Conservation (phyloP, 2,888 invertebrate species). For the Dendrolimus pini region DNA sequence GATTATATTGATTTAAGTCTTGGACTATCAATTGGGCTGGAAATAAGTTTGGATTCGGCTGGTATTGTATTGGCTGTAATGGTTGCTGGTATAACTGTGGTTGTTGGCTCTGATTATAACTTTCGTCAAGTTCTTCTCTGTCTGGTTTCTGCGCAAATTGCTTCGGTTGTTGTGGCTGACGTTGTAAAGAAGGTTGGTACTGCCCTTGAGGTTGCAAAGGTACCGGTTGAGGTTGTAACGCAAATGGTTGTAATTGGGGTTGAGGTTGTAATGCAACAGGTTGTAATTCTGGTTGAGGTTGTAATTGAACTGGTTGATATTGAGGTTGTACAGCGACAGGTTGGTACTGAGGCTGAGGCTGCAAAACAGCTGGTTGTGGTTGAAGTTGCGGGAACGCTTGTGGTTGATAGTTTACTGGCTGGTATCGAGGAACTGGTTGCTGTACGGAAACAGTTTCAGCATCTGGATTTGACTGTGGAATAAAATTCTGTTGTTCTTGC, state of each 20-base stretch:
- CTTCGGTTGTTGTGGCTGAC: constrained; percentile 11
- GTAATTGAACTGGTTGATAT: constrained; percentile 7
- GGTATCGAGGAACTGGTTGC: constrained; percentile 21
- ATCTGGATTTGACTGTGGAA: constrained; percentile 17
- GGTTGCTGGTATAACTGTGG: constrained; percentile 15
- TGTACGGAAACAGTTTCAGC: constrained; percentile 13
- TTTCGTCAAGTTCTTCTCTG: constrained; percentile 6
- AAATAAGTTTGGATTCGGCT: constrained; percentile 12
- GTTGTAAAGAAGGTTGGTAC: constrained; percentile 10
- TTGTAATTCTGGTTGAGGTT: constrained; percentile 6
- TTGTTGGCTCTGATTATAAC: constrained; percentile 3
- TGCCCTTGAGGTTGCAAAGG: constrained; percentile 12
- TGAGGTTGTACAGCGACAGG: constrained; percentile 10
- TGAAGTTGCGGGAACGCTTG: constrained; percentile 28
- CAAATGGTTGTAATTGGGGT: constrained; percentile 11
- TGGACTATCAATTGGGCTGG: constrained; percentile 12
- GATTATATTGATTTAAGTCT: constrained; percentile 13
- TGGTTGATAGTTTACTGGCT: constrained; percentile 20
- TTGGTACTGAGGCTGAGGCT: constrained; percentile 21
- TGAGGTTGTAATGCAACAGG: constrained; percentile 12
- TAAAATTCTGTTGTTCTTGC: constrained; percentile 1
- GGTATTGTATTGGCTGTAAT: constrained; percentile 11
- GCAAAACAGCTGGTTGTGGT: constrained; percentile 32
- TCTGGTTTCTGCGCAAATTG: constrained; percentile 8
- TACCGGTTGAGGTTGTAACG: constrained; percentile 9